Base-by-base conservation (phyloP, 2,797 vertebrate species). In the Periparus ater region DNA sequence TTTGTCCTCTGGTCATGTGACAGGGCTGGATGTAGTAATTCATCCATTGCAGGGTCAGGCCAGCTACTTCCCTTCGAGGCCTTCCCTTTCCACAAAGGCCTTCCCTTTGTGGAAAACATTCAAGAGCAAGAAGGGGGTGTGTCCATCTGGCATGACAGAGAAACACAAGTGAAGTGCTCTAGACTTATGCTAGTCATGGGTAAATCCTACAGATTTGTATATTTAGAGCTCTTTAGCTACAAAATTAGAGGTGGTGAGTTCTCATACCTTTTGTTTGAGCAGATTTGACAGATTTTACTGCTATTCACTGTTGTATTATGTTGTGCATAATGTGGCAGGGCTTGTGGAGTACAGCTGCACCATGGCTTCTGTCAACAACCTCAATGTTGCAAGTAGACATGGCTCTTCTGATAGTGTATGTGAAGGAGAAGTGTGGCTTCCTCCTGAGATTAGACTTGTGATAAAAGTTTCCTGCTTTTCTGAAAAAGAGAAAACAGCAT, bases 381-480 rank as follows among this genome's bases (percentile, higher is more conserved):
- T 72, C 19, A 23, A 23, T n/a, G 48, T 22, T 92, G 44, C 38
- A 77, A 71, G 14, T 27, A 54, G 65, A 47, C 2, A 1, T 42
- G 71, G 53, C 27, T 58, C 34, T 85, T 73, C 60, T 79, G 60
- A 47, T 67, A 86, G 14, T 6, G 8, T 20, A 4, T 42, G 36
- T 47, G 29, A 68, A 79, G 51, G 61, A 92, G 85, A 82, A 87
- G 34, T 18, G 47, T 36, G 45, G 19, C 67, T 93, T 95, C 68
- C 84, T 92, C 63, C 78, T 61, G 57, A 89, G 89, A 91, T n/a
- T 36, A n/a, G 32, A 44, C 27, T 63, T 32, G 11, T 11, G 77
- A 88, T 91, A 77, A 63, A 79, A 65, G 44, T 53, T 95, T 94
- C 67, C 83, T 85, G 63, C 72, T 42, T 76, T 94, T 92, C 65